Base-by-base conservation (phyloP, 2,113 vertebrate species). In the Pteruthius melanotis region DNA sequence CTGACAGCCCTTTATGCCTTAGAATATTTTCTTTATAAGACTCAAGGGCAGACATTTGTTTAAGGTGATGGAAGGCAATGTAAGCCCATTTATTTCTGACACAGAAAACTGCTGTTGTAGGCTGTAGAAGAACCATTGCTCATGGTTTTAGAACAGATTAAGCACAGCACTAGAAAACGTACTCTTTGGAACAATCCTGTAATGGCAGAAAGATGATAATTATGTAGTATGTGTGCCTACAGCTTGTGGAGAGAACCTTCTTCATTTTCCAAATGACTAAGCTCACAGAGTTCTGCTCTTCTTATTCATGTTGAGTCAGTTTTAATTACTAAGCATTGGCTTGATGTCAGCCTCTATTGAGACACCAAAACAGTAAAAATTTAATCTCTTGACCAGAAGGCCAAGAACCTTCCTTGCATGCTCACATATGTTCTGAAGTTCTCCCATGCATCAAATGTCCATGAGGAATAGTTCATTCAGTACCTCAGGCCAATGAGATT, bases 251-350 rank as follows among this genome's bases (percentile, higher is more conserved):
- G 53, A 87, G 44, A 61, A 85, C 33, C 85, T 90, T 90, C 52
- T 64, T 93, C 79, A 90, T 71, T 78, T 93, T 95, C 61, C 78
- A 90, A 92, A 85, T 63, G 42, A 93, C 33, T 71, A 82, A 70
- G 26, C 30, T 42, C 18, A 39, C 56, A 59, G 52, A 94, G 39
- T 79, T 85, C 79, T 90, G 28, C 35, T 87, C 15, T 37, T 87
- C 42, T 56, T 89, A n/a, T 35, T 85, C 79, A 54, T 35, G 30
- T 64, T 92, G 22, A 91, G 33, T 71, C 56, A 75, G 45, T 60
- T 92, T 63, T 92, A 90, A 87, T 91, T 71, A 57, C 15, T 42
- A 31, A 63, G 23, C 23, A 59, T 35, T 90, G 33, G 35, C 13
- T 82, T 66, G 74, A 59, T 59, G 30, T 54, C 70, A 90, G 23